Evolutionary conservation across 2,797 vertebrate genomes (phyloP), one percentile per base, ranked within the genome.

Genomic region (Sus cebifrons): DNA sequence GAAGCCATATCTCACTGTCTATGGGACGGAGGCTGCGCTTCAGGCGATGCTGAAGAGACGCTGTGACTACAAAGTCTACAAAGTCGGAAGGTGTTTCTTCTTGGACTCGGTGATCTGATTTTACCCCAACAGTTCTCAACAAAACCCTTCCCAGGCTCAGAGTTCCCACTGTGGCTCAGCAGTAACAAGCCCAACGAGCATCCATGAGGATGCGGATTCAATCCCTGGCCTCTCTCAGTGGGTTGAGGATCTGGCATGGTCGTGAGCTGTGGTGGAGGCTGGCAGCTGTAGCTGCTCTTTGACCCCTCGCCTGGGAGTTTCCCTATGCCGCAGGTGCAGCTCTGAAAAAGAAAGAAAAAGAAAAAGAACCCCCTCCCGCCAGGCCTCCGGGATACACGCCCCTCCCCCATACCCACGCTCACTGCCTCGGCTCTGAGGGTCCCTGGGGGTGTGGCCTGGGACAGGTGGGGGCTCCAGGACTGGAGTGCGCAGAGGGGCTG

Each of bases 1-100:
- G 56, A 8, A 8, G 21, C 64, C 52, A 20, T 12, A 71, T 44
- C 21, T n/a, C 65, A 2, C 13, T 14, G 8, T 20, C 18, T 11
- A 15, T 0, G 0, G 68, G 73, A 6, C n/a, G 32, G 60, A 2
- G 16, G 70, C 12, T 25, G 10, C 0, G 0, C 8, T 3, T 52
- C 6, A 3, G n/a, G 15, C 0, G 25, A 40, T 0, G 1, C 12
- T n/a, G 23, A 11, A 1, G 16, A 32, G 56, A 60, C 2, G 27
- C 20, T 0, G 6, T 36, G 36, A 36, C 3, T 6, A 18, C 32
- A 32, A 32, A 36, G 36, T 36, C n/a, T 29, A 13, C 7, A 2
- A 6, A 56, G 49, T 1, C 3, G 60, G 73, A 29, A 29, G 8
- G 18, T 1, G 40, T 12, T 36, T 29, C 14, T 0, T 12, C 60